phyloP scores from a whole-genome alignment of 2,888 invertebrate genomes.

The Apotomis capreana region DNA sequence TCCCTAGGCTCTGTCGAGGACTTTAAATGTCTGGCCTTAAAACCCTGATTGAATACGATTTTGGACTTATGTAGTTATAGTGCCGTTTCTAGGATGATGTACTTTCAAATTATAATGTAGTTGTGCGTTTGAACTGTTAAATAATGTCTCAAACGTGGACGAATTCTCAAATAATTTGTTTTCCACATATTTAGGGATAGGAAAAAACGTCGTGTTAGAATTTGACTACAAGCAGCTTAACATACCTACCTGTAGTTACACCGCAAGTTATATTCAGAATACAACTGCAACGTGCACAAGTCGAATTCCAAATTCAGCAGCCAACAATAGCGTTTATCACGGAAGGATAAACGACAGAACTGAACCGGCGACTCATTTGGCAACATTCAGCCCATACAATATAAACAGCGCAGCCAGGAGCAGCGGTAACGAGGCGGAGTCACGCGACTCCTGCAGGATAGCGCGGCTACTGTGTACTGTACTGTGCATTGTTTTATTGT shows the following conservation, averaged over 20 bases:
- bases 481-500: slow-evolving; percentile 80
- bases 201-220: too few species aligned
- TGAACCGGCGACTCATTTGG: slow-evolving; percentile 42
- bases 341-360: slow-evolving; percentile 36
- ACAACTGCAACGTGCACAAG: not conserved
- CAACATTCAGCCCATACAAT: slow-evolving; percentile 59
- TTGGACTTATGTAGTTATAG: not conserved
- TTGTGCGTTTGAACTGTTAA: too few species aligned
- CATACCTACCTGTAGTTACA: not conserved
- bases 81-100: too few species aligned
- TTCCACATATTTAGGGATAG: too few species aligned
- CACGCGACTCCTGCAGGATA: slow-evolving; percentile 80
- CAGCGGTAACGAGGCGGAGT: slow-evolving; percentile 71
- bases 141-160: too few species aligned
- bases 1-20: slow-evolving; percentile 34
- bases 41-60: not conserved
- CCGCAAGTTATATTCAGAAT: not conserved
- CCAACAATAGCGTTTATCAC: slow-evolving; percentile 31
- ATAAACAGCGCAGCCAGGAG: slow-evolving; percentile 63
- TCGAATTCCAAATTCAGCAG: slow-evolving; percentile 25
- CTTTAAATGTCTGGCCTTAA: slow-evolving; percentile 24
- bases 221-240: too few species aligned
- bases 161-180: too few species aligned
- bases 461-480: slow-evolving; percentile 66
- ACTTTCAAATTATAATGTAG: too few species aligned